These are phyloP conservation scores for Limenitis camilla DNA, from an alignment of 2,888 invertebrate species.

Conservation along the genomic window DNA sequence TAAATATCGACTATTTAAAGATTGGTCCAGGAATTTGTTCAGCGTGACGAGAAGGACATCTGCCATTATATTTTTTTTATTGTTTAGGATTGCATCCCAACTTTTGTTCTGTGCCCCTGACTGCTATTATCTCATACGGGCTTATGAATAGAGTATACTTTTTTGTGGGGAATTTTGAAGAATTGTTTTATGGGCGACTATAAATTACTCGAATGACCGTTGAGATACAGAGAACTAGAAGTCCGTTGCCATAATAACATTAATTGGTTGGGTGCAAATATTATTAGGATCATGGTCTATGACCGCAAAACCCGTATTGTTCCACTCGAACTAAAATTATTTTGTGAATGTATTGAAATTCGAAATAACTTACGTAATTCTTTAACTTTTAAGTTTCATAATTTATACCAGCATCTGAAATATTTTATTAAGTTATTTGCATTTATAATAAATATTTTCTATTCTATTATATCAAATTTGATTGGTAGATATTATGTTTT, in stretches of 20 bases:
- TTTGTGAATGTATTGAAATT: too few species aligned
- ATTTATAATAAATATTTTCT: too few species aligned
- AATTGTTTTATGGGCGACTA: slow-evolving; percentile 67
- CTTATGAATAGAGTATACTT: slow-evolving; percentile 55
- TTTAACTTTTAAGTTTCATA: too few species aligned
- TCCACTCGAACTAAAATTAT: too few species aligned
- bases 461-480: too few species aligned
- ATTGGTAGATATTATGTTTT: too few species aligned
- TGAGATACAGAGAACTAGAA: slow-evolving; percentile 31
- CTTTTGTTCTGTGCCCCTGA: slow-evolving; percentile 65
- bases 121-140: slow-evolving; percentile 62
- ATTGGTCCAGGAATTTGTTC: slow-evolving; percentile 58
- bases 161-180: slow-evolving; percentile 66
- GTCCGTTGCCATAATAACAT: slow-evolving; percentile 43
- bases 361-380: too few species aligned
- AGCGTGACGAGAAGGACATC: slow-evolving; percentile 48
- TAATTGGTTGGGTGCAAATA: slow-evolving; percentile 33
- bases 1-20: slow-evolving; percentile 64
- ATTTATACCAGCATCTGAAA: too few species aligned
- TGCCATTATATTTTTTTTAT: slow-evolving; percentile 58
- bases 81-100: slow-evolving; percentile 60
- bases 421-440: too few species aligned
- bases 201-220: slow-evolving; percentile 44
- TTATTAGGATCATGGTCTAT: slow-evolving; percentile 8
- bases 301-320: background rate